Evolutionary conservation across 2,113 vertebrate genomes (phyloP), one percentile per base, ranked within the genome.

Genomic region (Cyprinodon brontotheroides): DNA sequence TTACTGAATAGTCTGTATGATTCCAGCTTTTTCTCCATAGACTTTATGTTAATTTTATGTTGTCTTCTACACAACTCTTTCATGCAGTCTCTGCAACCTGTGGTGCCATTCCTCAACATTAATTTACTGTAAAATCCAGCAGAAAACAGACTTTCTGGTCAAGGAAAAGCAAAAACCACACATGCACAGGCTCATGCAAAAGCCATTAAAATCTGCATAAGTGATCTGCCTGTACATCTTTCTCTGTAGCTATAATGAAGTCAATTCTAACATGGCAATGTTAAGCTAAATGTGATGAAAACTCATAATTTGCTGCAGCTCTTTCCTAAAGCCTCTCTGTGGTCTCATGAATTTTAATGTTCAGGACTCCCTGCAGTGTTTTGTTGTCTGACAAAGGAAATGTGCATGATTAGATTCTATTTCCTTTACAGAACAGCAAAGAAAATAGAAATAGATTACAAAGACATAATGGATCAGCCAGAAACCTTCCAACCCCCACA

Each of bases 321-420:
- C 59, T 72, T 80, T 69, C 61, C 65, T 59, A 72, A 69, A 79
- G 61, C 57, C 68, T 71, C 61, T 66, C 69, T n/a, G 48, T 57
- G 13, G 13, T 65, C 69, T 72, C 45, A 81, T 83, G 3, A 57
- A 74, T 83, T 72, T 79, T 60, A 74, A 81, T 74, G 40, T 65
- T 36, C 2, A 4, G 68, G 40, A 74, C 39, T 36, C 48, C 36
- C 74, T 57, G 36, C 72, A 77, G 40, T 45, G 60, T 41, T 80
- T 75, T 63, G 61, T 45, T 60, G 41, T 74, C 62, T 60, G 20
- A 69, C 47, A 78, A 41, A 78, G 60, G 47, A 60, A 66, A 78
- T 40, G 13, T 36, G 68, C 22, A n/a, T 61, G 17, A 45, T 15
- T 72, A n/a, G 15, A 40, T 60, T 47, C 7, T 15, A 38, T 70